Evolutionary conservation across 2,113 vertebrate genomes (phyloP).

Genomic region (Lipophrys pholis): DNA sequence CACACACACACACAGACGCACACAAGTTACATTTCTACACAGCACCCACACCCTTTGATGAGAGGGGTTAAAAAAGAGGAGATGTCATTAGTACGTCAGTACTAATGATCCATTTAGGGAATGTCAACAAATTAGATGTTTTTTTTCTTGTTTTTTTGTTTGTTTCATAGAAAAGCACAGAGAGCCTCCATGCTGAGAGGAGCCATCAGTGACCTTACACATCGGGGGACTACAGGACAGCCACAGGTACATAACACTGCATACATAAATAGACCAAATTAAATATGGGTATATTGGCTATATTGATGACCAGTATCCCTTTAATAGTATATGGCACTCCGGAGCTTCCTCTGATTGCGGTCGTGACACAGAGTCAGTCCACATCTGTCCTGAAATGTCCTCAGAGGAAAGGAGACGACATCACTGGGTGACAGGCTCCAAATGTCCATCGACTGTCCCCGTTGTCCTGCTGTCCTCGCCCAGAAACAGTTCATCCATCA

Average conservation of each 20-base stretch:
- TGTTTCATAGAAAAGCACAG: slow-evolving; percentile 63
- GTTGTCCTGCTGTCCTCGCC: slow-evolving; percentile 39
- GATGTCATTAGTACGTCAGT: slow-evolving; percentile 54
- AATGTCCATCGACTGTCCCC: slow-evolving; percentile 47
- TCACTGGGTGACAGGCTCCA: slow-evolving; percentile 24
- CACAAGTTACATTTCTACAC: slow-evolving; percentile 49
- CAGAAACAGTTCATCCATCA: slow-evolving; percentile 48
- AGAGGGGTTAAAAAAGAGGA: slow-evolving; percentile 41
- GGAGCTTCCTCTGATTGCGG: slow-evolving; percentile 60
- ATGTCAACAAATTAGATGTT: slow-evolving; percentile 78
- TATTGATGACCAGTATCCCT: slow-evolving; percentile 79
- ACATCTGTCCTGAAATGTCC: slow-evolving; percentile 50
- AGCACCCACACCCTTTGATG: slow-evolving; percentile 49
- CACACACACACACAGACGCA: slow-evolving; percentile 20
- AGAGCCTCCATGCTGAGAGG: slow-evolving; percentile 47
- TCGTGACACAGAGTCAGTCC: slow-evolving; percentile 23
- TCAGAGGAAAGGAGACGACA: slow-evolving; percentile 46
- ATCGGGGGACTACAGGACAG: slow-evolving; percentile 46
- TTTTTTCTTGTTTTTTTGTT: slow-evolving; percentile 45
- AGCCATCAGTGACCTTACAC: slow-evolving; percentile 72
- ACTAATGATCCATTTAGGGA: slow-evolving; percentile 76
- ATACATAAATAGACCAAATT: slow-evolving; percentile 88
- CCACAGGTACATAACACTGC: slow-evolving; percentile 81
- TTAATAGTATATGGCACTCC: slow-evolving; percentile 77
- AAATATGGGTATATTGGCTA: slow-evolving; percentile 81